These are phyloP conservation scores for Coremacera marginata DNA, from an alignment of 2,888 invertebrate species.

Conservation along the genomic window DNA sequence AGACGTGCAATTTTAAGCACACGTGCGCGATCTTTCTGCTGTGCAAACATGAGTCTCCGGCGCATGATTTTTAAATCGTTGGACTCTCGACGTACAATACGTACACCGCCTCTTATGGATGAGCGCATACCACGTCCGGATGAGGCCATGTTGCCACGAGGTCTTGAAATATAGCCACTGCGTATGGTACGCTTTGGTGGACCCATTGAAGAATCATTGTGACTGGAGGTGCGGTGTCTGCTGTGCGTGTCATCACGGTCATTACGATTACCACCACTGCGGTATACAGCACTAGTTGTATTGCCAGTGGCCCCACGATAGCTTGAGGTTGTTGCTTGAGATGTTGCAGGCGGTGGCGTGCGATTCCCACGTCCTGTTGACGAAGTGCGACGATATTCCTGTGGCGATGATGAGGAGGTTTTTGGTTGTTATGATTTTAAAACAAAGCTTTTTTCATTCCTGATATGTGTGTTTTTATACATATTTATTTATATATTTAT, in stretches of 20 bases:
- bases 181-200: conserved; percentile 66
- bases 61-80: conserved; percentile 67
- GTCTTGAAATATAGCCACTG: conserved; percentile 63
- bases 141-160: conserved; percentile 59
- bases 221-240: conserved; percentile 57
- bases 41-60: conserved; percentile 65
- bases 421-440: conserved; percentile 54
- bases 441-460: conserved; percentile 48
- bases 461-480: conserved; percentile 38
- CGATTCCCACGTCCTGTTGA: conserved; percentile 65
- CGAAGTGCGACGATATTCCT: conserved; percentile 67
- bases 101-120: conserved; percentile 58
- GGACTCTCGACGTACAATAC: conserved; percentile 62
- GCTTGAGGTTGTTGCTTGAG: conserved; percentile 56
- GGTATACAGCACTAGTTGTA: conserved; percentile 54
- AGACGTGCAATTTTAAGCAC: conserved; percentile 67
- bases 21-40: conserved; percentile 67
- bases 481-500: conserved; percentile 24
- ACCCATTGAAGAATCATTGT: conserved; percentile 66
- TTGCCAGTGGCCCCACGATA: conserved; percentile 52
- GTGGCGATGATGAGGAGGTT: conserved; percentile 67
- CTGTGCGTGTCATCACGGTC: conserved; percentile 56
- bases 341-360: conserved; percentile 63
- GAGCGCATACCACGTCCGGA: conserved; percentile 60
- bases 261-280: conserved; percentile 49